Base-by-base conservation (phyloP, 2,113 vertebrate species). In the Paraplagusia blochii region DNA sequence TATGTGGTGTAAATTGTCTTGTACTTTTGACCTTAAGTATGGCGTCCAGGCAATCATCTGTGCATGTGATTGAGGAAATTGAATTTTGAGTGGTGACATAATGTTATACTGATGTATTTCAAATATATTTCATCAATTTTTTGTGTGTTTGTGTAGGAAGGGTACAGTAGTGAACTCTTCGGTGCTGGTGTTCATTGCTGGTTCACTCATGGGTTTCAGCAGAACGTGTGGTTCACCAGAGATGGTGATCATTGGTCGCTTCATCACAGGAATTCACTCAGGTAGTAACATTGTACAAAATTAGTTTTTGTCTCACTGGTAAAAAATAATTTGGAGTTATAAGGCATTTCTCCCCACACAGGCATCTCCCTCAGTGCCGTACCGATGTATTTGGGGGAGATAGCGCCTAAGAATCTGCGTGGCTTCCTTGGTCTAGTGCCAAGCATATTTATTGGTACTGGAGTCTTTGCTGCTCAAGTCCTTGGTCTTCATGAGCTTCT, bases 341-440 rank as follows among this genome's bases (percentile, higher is more conserved):
- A 29, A 29, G 22, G 22, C 22, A 4, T 29, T 29, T 29, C 6
- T 29, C 22, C 22, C 22, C 13, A 55, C 45, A 22, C 67, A 95
- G 94, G 94, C 6, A 93, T 96, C 66, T 93, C 92, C 62, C 84
- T 95, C 5, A 94, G 93, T 0, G 92, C 93, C 5, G 93, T 96
- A 11, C 94, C 94, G 2, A 95, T 96, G 90, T 95, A 96, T 80
- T 74, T 96, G 38, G 94, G 94, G 44, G 94, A 96, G 86, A 94
- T 96, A 0, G 89, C 94, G 1, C 94, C 94, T 0, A 95, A 94
- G 79, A 95, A 93, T 73, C 76, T 94, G 29, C 82, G 93, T 8
- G 94, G 94, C 11, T 94, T 94, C 77, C 83, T 96, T 57, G 92
- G 93, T 40, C 89, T 96, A 0, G 64, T 95, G 63, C 94, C 94